Evolutionary conservation across 2,797 vertebrate genomes (phyloP), one percentile per base, ranked within the genome.

Genomic region (Xerus rutilus): DNA sequence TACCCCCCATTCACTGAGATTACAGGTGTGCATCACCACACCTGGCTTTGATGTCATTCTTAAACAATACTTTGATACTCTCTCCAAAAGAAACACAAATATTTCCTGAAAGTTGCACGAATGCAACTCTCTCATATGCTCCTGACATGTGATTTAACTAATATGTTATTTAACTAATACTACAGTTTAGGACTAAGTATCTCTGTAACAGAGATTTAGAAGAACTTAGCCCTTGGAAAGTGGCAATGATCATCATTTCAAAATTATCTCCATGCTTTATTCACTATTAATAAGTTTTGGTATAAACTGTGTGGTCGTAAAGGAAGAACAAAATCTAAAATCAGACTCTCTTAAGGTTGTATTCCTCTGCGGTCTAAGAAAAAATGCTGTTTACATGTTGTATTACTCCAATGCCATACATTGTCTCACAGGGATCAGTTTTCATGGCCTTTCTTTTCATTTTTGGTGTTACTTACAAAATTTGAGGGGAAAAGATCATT

Each of bases 401-500:
- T 62, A 43, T 96, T 78, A 84, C 89, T 57, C 72, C 79, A 52
- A 0, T 95, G 73, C 67, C 49, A 86, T 84, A 67, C 57, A 49
- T 91, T 93, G 72, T 96, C 95, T 97, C 97, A 84, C 54, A 93
- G n/a, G 54, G 87, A 93, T 97, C 92, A 77, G 67, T 97, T 97
- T 96, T 92, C 97, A 77, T 12, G 59, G 84, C 57, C 81, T 73
- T 97, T 95, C 86, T 97, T 97, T 95, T 96, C 81, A 74, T 97
- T 97, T 97, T 97, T 93, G 78, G 78, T 92, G 93, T 97, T 93
- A 90, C 94, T 97, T 96, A 91, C 78, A 92, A 89, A 96, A 95
- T 84, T 89, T 87, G 14, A 11, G 17, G 28, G 82, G 47, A 32
- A 64, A 62, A 91, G 85, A 94, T 94, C 97, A 91, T 96, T 92